A percentile compares a stretch with the other conserved stretches of the same genome.
Conservation (phyloP, 2,888 invertebrate genomes). For the Odontomyia ornata region DNA sequence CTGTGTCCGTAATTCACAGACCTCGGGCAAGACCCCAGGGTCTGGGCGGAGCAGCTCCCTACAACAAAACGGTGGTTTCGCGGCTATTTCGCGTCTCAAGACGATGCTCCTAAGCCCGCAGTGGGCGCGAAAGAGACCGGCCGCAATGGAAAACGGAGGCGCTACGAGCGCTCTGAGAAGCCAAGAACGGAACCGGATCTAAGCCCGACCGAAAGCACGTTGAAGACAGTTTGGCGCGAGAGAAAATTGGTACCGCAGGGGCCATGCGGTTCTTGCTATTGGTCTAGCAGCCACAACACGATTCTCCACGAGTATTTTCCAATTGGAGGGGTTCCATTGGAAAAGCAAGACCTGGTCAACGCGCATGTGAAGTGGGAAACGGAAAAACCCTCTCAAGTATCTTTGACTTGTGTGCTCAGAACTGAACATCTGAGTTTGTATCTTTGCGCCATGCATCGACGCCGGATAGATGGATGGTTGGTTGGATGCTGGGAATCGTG, state of each 20-base stretch:
- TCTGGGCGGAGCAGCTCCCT: conserved; percentile 49
- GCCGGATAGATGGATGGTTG: not conserved
- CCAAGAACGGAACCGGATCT: conserved; percentile 29
- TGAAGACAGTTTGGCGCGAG: not conserved
- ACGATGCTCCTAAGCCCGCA: conserved; percentile 23
- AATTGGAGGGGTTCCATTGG: conserved; percentile 22
- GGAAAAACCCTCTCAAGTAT: conserved; percentile 8
- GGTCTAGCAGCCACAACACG: not conserved
- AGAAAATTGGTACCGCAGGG: not conserved
- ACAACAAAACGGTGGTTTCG: conserved; percentile 22
- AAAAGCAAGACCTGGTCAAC: too few species aligned
- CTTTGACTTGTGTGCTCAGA: not conserved
- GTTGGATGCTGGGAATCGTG: not conserved
- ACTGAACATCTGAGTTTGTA: not conserved
- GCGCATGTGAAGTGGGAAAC: not conserved
- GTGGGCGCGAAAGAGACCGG: conserved; percentile 42
- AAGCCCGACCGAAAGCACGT: conserved; percentile 6
- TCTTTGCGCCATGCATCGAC: not conserved
- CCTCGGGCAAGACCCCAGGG: conserved; percentile 51
- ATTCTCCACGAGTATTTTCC: conserved; percentile 11
- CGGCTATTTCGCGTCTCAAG: conserved; percentile 16
- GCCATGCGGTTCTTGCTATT: not conserved
- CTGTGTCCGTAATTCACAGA: conserved; percentile 46
- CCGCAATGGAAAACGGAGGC: conserved; percentile 10
- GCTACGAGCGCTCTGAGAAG: not conserved